Base-by-base conservation (phyloP, 2,113 vertebrate species). In the Pituophis catenifer region DNA sequence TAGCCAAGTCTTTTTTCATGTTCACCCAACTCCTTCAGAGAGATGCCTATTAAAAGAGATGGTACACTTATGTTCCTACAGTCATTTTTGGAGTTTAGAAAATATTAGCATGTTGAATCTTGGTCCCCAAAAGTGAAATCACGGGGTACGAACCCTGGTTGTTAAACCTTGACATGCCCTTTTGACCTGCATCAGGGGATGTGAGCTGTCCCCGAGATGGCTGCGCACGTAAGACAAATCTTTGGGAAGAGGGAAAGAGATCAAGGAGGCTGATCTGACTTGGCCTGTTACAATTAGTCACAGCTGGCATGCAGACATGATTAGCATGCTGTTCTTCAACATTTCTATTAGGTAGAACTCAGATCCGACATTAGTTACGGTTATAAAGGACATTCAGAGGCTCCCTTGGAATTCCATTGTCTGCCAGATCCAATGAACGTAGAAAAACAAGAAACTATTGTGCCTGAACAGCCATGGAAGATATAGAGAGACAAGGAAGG, bases 281-380 rank as follows among this genome's bases (percentile, higher is more conserved):
- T 95, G 70, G 81, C 90, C 91, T 94, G 96, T 94, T 96, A 94
- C 5, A 92, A 58, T 13, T 90, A 93, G 91, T 93, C 90, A 96
- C 91, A 96, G 58, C 88, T 97, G 86, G 93, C 86, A 95, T 93
- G 89, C 65, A 95, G 88, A 96, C n/a, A 24, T 94, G 91, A 97
- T 98, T 96, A 97, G 91, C 57, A 65, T 93, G 23, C 95, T 70
- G 94, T 97, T 96, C 95, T 89, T 95, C 91, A 95, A 92, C 95
- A 94, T 96, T 97, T 97, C 96, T 97, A 94, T 97, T 97, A 96
- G 93, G 89, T 75, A 95, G 94, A 97, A 65, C 91, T 98, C 92
- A 95, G 90, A 96, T 95, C 97, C 96, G 44, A 95, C 93, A 96
- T 96, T 97, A 95, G 97, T 97, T 95, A 98, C 89, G 96, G 95